Conservation (phyloP, 2,797 vertebrate genomes). For the Arrhamphus sclerolepis region DNA sequence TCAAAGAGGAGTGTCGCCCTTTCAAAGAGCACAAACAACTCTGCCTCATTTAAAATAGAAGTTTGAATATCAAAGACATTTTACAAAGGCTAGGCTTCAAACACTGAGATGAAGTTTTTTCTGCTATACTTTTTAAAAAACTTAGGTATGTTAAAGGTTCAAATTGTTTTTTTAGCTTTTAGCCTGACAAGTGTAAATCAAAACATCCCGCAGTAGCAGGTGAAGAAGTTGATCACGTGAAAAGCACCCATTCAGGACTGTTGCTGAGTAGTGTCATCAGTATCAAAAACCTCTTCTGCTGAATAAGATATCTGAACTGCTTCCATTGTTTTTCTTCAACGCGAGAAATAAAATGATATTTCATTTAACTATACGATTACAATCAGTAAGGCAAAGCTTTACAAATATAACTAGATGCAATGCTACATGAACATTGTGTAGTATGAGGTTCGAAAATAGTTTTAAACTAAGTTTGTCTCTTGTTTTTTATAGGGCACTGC, state of each 20-base stretch:
- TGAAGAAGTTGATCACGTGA: conserved; percentile 70
- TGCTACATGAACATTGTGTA: conserved; percentile 12
- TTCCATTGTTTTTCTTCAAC: conserved; percentile 45
- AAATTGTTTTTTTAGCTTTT: conserved; percentile 79
- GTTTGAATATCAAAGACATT: conserved; percentile 82
- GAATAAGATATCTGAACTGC: conserved; percentile 48
- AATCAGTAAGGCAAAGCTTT: conserved; percentile 25
- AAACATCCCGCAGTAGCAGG: conserved; percentile 72
- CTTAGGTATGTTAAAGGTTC: conserved; percentile 75
- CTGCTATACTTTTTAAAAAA: conserved; percentile 70
- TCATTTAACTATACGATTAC: conserved; percentile 28
- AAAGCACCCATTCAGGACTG: conserved; percentile 59
- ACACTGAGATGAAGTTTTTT: conserved; percentile 78
- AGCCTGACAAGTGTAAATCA: conserved; percentile 81
- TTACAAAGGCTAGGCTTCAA: conserved; percentile 81
- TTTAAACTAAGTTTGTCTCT: conserved; percentile 7
- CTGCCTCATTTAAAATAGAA: conserved; percentile 85
- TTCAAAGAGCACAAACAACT: conserved; percentile 86
- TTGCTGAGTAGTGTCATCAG: conserved; percentile 61
- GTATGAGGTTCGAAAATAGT: conserved; percentile 6
- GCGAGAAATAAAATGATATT: conserved; percentile 36
- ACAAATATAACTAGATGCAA: conserved; percentile 24
- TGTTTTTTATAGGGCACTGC: not conserved
- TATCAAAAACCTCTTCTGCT: conserved; percentile 57
- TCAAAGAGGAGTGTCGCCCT: conserved; percentile 82